Percentiles rank a stretch among this genome's conserved stretches.
Conservation (phyloP, 2,113 vertebrate genomes). For the Pygoscelis antarcticus region DNA sequence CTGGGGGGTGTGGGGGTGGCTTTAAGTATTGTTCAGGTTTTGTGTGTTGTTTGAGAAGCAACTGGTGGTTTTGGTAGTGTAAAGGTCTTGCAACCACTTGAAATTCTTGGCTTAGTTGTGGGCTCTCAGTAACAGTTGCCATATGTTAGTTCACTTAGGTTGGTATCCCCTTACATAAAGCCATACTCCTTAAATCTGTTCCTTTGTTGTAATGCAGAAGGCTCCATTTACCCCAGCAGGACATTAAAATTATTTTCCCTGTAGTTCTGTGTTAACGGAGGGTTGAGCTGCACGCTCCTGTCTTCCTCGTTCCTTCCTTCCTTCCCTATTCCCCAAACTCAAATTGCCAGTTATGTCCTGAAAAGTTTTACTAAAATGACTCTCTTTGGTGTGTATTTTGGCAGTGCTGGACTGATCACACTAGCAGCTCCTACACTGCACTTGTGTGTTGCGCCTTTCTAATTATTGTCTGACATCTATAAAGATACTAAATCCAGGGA, state of each 20-base stretch:
- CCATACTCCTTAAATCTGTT: slow-evolving; percentile 1
- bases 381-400: neutral
- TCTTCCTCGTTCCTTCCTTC: neutral
- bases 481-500: neutral
- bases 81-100: slow-evolving; percentile 12
- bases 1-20: neutral
- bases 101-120: slow-evolving; percentile 36
- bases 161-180: slow-evolving; percentile 24
- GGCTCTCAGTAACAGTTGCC: slow-evolving; percentile 4
- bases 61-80: neutral
- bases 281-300: rapidly evolving
- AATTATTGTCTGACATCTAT: neutral
- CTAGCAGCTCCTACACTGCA: neutral
- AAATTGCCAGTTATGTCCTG: neutral
- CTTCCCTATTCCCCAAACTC: neutral
- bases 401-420: neutral
- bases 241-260: neutral
- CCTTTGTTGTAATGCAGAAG: slow-evolving; percentile 1
- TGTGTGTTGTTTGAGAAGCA: neutral
- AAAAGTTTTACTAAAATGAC: neutral
- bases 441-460: neutral
- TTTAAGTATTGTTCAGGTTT: neutral
- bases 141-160: neutral
- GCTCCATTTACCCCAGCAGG: neutral
- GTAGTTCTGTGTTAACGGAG: neutral